Evolutionary conservation across 2,797 vertebrate genomes (phyloP).

Genomic region (Chrosomus eos): DNA sequence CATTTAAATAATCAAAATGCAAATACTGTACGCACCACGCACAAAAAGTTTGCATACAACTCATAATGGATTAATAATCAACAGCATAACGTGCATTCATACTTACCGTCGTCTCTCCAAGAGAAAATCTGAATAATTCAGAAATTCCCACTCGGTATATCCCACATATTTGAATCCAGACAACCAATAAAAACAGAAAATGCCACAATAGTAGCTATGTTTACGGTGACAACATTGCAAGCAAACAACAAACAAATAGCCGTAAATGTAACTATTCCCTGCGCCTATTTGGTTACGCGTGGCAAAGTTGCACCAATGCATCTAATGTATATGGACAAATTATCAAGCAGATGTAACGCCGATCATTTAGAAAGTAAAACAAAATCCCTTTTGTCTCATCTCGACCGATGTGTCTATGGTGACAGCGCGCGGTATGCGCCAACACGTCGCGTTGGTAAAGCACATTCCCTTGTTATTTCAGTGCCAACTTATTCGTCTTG

Average conservation of each 20-base stretch:
- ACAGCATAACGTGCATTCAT: constrained; percentile 24
- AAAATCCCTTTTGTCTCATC: constrained; percentile 87
- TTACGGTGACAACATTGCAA: constrained; percentile 45
- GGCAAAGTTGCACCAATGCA: constrained; percentile 42
- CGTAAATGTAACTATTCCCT: constrained; percentile 35
- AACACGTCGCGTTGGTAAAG: constrained; percentile 79
- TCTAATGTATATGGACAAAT: constrained; percentile 14
- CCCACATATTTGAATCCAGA: background rate
- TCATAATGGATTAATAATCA: constrained; percentile 50
- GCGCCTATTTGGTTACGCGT: constrained; percentile 39
- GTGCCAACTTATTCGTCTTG: constrained; percentile 59
- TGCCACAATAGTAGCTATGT: constrained; percentile 36
- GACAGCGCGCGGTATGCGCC: constrained; percentile 80
- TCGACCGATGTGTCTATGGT: constrained; percentile 76
- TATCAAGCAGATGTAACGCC: constrained; percentile 25
- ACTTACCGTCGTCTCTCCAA: background rate
- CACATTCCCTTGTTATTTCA: constrained; percentile 67
- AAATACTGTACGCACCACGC: constrained; percentile 16
- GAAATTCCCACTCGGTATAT: constrained; percentile 19
- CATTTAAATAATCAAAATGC: constrained; percentile 23
- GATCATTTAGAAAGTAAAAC: constrained; percentile 56
- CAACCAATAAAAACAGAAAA: constrained; percentile 23
- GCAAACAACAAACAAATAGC: constrained; percentile 44
- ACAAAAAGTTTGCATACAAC: constrained; percentile 57
- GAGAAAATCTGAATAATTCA: constrained; percentile 11